Conservation (phyloP, 1,140 invertebrate species). For the Halyomorpha halys region DNA sequence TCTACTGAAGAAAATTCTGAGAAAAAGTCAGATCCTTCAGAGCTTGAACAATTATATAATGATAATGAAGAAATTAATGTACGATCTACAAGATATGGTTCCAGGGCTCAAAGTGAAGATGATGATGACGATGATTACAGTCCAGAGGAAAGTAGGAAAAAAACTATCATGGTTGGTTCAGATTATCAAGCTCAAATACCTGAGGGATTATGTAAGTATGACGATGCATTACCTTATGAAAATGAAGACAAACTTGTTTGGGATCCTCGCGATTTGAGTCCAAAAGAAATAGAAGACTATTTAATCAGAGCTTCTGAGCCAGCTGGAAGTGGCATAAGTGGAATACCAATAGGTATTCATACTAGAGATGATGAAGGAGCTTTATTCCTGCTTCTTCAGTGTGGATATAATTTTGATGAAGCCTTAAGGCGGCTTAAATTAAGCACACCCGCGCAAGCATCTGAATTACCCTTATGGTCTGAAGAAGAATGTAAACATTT, state of each 20-base stretch:
- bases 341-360: slow-evolving; percentile 63
- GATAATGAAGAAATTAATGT: slow-evolving; percentile 37
- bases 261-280: slow-evolving; percentile 69
- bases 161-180: slow-evolving; percentile 89
- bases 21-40: slow-evolving; percentile 39
- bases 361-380: slow-evolving; percentile 91
- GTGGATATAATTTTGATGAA: slow-evolving; percentile 89
- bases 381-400: slow-evolving; percentile 81
- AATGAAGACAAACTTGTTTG: slow-evolving; percentile 92
- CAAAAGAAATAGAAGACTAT: slow-evolving; percentile 70
- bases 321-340: slow-evolving; percentile 41
- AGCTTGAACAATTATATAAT: slow-evolving; percentile 42
- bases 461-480: slow-evolving; percentile 82
- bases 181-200: slow-evolving; percentile 91
- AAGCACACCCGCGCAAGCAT: slow-evolving; percentile 42
- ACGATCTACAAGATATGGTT: slow-evolving; percentile 31
- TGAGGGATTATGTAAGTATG: slow-evolving; percentile 70
- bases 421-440: slow-evolving; percentile 74
- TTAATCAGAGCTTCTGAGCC: slow-evolving; percentile 56
- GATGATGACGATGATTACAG: slow-evolving; percentile 63
- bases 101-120: slow-evolving; percentile 47
- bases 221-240: slow-evolving; percentile 87
- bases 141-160: slow-evolving; percentile 52
- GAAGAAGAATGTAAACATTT: slow-evolving; percentile 96
- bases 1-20: slow-evolving; percentile 35